Evolutionary conservation across 2,888 invertebrate genomes (phyloP).

Genomic region (Patella depressa): DNA sequence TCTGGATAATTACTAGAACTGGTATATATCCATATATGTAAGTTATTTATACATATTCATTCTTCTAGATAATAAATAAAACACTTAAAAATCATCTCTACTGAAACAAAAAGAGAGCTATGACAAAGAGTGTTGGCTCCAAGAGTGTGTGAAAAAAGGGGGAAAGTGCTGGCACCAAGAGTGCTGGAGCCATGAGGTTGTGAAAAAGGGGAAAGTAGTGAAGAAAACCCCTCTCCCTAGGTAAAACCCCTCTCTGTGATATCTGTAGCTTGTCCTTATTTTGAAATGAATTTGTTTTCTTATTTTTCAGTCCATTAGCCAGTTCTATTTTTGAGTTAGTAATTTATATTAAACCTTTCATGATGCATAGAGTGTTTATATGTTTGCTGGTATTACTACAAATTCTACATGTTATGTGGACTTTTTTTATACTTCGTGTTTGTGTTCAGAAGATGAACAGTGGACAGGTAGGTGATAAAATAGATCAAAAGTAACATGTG

Average conservation of each 20-base stretch:
- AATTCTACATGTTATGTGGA: neutral
- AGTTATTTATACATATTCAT: neutral
- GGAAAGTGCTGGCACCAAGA: too few relatives aligned
- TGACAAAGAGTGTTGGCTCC: too few relatives aligned
- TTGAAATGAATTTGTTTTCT: neutral
- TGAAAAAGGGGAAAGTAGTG: too few relatives aligned
- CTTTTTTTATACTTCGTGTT: neutral
- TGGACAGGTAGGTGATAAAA: neutral
- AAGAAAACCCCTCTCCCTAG: too few relatives aligned
- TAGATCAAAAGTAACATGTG: too few relatives aligned
- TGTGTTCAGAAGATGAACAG: neutral
- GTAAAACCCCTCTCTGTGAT: too few relatives aligned
- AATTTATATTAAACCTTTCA: neutral
- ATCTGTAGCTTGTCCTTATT: too few relatives aligned
- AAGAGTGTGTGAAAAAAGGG: too few relatives aligned
- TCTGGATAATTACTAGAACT: neutral
- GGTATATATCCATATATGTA: constrained; percentile 1
- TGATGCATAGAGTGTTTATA: neutral
- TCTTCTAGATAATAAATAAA: too few relatives aligned
- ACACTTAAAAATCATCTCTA: too few relatives aligned
- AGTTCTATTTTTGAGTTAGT: neutral
- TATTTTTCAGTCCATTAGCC: neutral
- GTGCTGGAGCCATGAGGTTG: too few relatives aligned
- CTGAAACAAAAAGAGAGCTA: too few relatives aligned
- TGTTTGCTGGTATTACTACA: constrained; percentile 9